Conservation (phyloP, 1,140 invertebrate genomes). For the Heterodera carotae region DNA sequence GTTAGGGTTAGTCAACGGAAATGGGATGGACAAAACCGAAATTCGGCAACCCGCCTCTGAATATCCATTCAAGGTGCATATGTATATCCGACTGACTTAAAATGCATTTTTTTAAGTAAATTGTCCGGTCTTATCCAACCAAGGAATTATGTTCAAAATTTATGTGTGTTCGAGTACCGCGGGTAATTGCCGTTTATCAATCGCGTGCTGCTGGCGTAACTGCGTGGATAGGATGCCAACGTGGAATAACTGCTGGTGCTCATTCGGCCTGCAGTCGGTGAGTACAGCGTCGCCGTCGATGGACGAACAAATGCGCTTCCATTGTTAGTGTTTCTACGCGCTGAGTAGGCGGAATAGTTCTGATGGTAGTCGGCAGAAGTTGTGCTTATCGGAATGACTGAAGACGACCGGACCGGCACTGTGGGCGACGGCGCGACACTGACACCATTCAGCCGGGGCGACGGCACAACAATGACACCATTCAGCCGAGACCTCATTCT, state of each 20-base stretch:
- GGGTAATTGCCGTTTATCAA: not conserved
- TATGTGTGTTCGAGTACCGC: not conserved
- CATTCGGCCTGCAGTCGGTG: not conserved
- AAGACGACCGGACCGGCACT: not conserved
- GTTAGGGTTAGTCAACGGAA: too few species aligned
- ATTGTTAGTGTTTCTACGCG: not conserved
- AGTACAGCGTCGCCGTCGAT: not conserved
- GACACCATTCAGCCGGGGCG: not conserved
- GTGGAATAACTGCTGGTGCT: not conserved
- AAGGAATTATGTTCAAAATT: not conserved
- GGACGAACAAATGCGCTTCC: not conserved
- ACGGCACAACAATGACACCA: not conserved
- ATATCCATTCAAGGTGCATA: too few species aligned
- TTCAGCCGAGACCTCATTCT: not conserved
- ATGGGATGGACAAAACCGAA: too few species aligned
- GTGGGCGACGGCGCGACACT: not conserved
- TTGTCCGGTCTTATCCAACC: not conserved
- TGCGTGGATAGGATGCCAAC: not conserved
- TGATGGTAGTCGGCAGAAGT: not conserved
- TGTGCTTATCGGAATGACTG: not conserved
- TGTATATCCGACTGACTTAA: too few species aligned
- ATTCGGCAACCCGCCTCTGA: too few species aligned
- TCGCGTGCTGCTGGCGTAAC: not conserved
- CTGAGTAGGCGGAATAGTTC: not conserved
- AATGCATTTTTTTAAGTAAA: too few species aligned